Percentiles rank a stretch among this genome's conserved stretches.
These are phyloP conservation scores for Caenorhabditis wallacei DNA, from an alignment of 2,888 invertebrate species.

Conservation along the genomic window DNA sequence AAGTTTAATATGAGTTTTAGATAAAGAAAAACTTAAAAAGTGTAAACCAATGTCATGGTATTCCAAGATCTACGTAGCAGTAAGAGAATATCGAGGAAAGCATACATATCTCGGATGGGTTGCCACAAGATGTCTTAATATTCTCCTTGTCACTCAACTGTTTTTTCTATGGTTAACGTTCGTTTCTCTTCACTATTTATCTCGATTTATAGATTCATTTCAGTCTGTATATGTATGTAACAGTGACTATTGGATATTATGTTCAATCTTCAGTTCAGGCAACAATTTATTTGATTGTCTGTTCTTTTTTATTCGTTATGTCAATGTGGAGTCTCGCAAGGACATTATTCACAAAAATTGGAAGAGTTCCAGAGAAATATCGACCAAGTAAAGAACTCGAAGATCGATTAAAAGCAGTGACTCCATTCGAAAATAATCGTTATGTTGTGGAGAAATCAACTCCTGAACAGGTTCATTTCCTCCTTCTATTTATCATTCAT, in stretches of 20 bases:
- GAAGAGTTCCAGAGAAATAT: slow-evolving; percentile 69
- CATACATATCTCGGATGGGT: slow-evolving; percentile 63
- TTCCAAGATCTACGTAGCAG: slow-evolving; percentile 76
- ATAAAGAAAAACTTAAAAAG: slow-evolving; percentile 32
- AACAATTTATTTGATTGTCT: slow-evolving; percentile 69
- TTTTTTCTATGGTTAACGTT: slow-evolving; percentile 54
- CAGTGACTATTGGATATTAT: slow-evolving; percentile 60
- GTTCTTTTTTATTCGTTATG: slow-evolving; percentile 65
- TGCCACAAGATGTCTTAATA: slow-evolving; percentile 62
- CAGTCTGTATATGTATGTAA: slow-evolving; percentile 62
- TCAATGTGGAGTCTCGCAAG: slow-evolving; percentile 72
- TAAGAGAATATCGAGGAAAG: slow-evolving; percentile 70
- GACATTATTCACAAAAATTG: slow-evolving; percentile 68
- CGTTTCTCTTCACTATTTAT: neutral
- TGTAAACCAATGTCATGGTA: slow-evolving; percentile 78
- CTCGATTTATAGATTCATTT: too few relatives aligned
- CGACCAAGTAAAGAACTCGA: slow-evolving; percentile 65
- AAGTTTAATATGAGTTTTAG: slow-evolving; percentile 6
- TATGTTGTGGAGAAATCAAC: slow-evolving; percentile 74
- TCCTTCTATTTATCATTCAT: too few relatives aligned
- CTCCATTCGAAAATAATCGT: slow-evolving; percentile 67
- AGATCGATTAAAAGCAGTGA: slow-evolving; percentile 68
- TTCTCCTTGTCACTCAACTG: slow-evolving; percentile 62
- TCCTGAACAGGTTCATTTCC: slow-evolving; percentile 54
- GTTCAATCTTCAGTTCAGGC: slow-evolving; percentile 56